Base-by-base conservation (phyloP, 2,797 vertebrate species). In the Tachyglossus aculeatus region DNA sequence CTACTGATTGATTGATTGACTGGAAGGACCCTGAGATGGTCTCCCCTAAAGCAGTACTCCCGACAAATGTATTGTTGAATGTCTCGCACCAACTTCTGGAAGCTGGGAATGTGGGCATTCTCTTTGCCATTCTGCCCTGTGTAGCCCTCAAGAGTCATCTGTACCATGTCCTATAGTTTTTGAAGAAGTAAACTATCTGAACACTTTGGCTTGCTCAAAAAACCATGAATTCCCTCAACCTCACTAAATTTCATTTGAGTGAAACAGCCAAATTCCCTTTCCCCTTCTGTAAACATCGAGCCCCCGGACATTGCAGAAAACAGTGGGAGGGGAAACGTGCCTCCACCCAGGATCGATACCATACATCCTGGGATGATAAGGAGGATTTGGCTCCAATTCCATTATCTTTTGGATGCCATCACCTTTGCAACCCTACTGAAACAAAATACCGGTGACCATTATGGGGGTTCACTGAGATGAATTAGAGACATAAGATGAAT, bases 101-200 rank as follows among this genome's bases (percentile, higher is more conserved):
- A n/a, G n/a, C n/a, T n/a, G n/a, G n/a, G n/a, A n/a, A n/a, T n/a
- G n/a, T n/a, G n/a, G n/a, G n/a, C n/a, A n/a, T n/a, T n/a, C n/a
- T n/a, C n/a, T n/a, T n/a, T n/a, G n/a, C n/a, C n/a, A n/a, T n/a
- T n/a, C n/a, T n/a, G n/a, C n/a, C n/a, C n/a, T n/a, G n/a, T n/a
- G n/a, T n/a, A n/a, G n/a, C 18, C 31, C 47, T n/a, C 29, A 27
- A 27, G 41, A n/a, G 56, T 59, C 53, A 43, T 67, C 69, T 47
- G 54, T 29, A 53, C 7, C 13, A 27, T 45, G 29, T 58, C 69
- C 31, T 55, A 9, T n/a, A n/a, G n/a, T 58, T 47, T 51, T 68
- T 56, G 50, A 69, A 13, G 21, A 76, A 72, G 44, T 53, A 56
- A 67, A 48, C 55, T 39, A 15, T 45, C 25, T 63, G 15, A 25